These are phyloP conservation scores for Pygmarrhopalites habei DNA, from an alignment of 1,140 invertebrate genomes.

Conservation along the genomic window DNA sequence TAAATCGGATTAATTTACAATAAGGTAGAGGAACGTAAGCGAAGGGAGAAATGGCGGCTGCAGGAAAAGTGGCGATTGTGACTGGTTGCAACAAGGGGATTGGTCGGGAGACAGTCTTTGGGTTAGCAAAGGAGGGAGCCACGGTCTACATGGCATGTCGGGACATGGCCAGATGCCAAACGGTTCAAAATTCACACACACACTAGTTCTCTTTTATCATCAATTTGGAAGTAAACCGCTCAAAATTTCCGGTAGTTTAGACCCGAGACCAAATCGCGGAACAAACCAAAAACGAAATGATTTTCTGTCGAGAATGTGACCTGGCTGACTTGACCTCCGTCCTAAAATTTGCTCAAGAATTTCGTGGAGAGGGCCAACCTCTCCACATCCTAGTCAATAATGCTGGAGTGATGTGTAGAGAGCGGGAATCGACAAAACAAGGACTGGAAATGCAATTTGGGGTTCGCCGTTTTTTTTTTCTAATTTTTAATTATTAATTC, in stretches of 20 bases:
- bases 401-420: conserved; percentile 71
- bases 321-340: conserved; percentile 71
- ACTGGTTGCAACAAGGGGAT: conserved; percentile 83
- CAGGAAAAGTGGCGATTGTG: conserved; percentile 64
- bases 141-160: conserved; percentile 76
- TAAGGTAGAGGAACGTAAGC: too few species aligned
- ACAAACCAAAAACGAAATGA: conserved; percentile 65
- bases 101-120: conserved; percentile 69
- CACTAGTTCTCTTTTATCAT: too few species aligned
- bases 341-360: conserved; percentile 59
- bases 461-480: too few species aligned
- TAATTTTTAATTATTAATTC: too few species aligned
- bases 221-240: background rate
- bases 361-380: conserved; percentile 42
- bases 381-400: conserved; percentile 32
- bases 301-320: conserved; percentile 75
- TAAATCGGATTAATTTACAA: too few species aligned
- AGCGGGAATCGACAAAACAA: conserved; percentile 61
- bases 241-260: conserved; percentile 39
- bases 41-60: background rate
- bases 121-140: conserved; percentile 64
- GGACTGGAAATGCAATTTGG: conserved; percentile 83
- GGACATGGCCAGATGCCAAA: conserved; percentile 55
- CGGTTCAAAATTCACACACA: background rate
- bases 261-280: conserved; percentile 67